phyloP scores from a whole-genome alignment of 2,113 vertebrate species.

The Varanus salvator region DNA sequence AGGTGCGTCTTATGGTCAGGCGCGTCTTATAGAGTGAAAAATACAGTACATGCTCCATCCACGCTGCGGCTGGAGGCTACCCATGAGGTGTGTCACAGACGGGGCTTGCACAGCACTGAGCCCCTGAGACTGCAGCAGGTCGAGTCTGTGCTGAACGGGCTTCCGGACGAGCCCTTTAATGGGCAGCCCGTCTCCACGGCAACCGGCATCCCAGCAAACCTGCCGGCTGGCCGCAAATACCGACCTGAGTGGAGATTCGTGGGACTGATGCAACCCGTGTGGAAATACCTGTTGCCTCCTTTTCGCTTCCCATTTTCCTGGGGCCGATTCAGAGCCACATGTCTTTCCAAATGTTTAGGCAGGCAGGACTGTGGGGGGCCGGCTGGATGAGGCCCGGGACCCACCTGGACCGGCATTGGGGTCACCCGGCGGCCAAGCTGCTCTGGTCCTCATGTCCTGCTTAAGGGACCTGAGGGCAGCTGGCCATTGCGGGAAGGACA shows the following conservation, averaged over 20 bases:
- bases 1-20: too few relatives aligned
- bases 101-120: background rate
- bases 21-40: too few relatives aligned
- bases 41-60: too few relatives aligned
- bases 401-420: too few relatives aligned
- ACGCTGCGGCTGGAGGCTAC: background rate
- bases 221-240: background rate
- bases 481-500: too few relatives aligned
- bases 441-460: too few relatives aligned
- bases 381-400: too few relatives aligned
- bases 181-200: background rate
- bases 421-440: too few relatives aligned
- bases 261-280: background rate
- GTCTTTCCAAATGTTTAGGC: background rate
- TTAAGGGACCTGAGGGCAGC: too few relatives aligned
- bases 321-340: background rate
- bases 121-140: background rate
- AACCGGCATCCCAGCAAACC: conserved; percentile 5
- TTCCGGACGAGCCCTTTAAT: background rate
- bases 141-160: background rate
- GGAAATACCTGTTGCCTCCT: background rate
- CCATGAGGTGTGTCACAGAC: conserved; percentile 9
- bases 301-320: background rate
- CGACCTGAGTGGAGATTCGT: background rate
- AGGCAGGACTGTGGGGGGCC: background rate